phyloP scores from a whole-genome alignment of 1,140 invertebrate genomes.

The Rhopalosiphum padi region DNA sequence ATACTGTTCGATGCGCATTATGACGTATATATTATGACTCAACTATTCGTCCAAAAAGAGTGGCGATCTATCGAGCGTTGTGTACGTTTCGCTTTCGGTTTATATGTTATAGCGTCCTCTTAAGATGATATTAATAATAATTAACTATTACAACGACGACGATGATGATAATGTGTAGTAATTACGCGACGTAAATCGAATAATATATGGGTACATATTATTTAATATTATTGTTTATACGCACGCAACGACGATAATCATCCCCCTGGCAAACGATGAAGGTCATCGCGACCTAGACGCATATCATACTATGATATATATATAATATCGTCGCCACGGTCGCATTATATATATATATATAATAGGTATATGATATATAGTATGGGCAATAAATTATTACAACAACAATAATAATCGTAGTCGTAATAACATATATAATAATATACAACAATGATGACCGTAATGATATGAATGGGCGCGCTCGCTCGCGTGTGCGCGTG shows the following conservation, averaged over 20 bases:
- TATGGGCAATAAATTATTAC: constrained; percentile 7
- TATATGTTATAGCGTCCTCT: no score
- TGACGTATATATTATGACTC: no score
- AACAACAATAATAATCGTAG: background rate
- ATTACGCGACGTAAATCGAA: background rate
- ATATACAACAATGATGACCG: background rate
- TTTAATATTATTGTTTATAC: background rate
- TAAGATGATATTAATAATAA: background rate
- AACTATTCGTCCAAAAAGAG: background rate
- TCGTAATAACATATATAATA: background rate
- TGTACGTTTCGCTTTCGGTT: no score
- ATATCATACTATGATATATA: no score
- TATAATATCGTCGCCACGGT: background rate
- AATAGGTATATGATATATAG: background rate
- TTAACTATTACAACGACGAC: background rate
- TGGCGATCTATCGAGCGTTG: background rate
- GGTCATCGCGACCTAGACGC: background rate
- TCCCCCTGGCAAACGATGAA: background rate
- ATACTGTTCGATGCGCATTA: background rate
- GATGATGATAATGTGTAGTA: background rate
- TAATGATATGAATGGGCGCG: background rate
- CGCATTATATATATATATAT: background rate
- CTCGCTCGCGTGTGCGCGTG: no score
- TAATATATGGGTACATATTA: background rate
- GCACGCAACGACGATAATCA: background rate